Conservation (phyloP, 2,113 vertebrate genomes). For the Nesoenas mayeri region DNA sequence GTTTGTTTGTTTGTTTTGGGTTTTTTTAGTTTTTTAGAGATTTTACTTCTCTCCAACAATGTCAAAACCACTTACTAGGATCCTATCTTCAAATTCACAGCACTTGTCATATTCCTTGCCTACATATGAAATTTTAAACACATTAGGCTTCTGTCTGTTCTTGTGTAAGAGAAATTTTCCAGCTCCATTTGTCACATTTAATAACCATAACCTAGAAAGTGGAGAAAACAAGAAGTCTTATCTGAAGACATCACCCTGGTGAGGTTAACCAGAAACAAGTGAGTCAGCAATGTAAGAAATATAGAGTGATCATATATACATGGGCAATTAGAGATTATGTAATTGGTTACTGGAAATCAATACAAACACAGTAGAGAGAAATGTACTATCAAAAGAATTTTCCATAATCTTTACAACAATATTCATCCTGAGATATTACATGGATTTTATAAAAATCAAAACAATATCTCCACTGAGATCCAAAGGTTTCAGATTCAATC, state of each 20-base stretch:
- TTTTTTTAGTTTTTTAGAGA: background rate
- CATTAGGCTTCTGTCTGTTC: background rate
- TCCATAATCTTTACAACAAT: background rate
- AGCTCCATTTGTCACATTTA: conserved; percentile 8
- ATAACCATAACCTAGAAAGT: background rate
- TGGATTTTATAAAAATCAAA: background rate
- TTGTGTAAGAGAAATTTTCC: background rate
- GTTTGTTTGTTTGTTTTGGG: too few species aligned
- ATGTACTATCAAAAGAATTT: background rate
- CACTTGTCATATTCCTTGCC: background rate
- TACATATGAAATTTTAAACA: conserved; percentile 24
- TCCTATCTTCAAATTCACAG: background rate
- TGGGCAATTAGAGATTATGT: background rate
- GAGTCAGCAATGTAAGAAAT: background rate
- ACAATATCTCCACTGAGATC: background rate
- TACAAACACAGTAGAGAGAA: rapidly evolving
- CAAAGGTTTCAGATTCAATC: background rate
- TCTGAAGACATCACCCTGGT: background rate
- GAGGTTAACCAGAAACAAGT: background rate
- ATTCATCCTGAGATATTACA: background rate
- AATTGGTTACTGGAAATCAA: background rate
- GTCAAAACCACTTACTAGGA: background rate
- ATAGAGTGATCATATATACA: too few species aligned
- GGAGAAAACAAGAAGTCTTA: background rate
- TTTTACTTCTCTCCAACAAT: background rate